A percentile compares a stretch with the other conserved stretches of the same genome.
These are phyloP conservation scores for Poecilia velifera DNA, from an alignment of 2,797 vertebrate species.

Conservation along the genomic window DNA sequence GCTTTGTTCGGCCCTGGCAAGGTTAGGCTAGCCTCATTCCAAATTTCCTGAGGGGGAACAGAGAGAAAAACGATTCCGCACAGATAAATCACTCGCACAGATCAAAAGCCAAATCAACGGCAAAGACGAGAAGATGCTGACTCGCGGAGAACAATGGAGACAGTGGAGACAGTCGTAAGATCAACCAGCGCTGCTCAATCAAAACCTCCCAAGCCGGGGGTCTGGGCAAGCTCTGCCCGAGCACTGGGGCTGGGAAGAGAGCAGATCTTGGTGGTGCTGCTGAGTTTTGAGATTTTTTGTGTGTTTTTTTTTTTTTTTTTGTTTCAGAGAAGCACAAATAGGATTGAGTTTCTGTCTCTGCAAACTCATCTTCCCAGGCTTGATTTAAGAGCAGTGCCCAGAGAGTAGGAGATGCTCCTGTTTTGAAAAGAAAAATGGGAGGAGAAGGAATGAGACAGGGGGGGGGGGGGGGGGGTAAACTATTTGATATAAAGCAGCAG, in stretches of 20 bases:
- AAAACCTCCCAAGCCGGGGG: conserved; percentile 67
- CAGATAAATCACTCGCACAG: conserved; percentile 84
- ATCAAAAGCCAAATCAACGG: conserved; percentile 85
- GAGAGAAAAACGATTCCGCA: conserved; percentile 82
- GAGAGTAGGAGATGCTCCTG: conserved; percentile 56
- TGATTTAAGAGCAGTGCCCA: conserved; percentile 57
- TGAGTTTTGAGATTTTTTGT: conserved; percentile 22
- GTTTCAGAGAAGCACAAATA: conserved; percentile 26
- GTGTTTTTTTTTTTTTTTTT: conserved; percentile 12
- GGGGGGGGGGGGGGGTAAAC: conserved; percentile 39
- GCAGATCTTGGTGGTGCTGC: neutral
- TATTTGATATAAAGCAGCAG: conserved; percentile 59
- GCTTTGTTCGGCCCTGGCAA: conserved; percentile 82
- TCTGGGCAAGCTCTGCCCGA: conserved; percentile 57
- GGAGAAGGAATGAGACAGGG: conserved; percentile 32
- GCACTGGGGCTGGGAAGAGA: conserved; percentile 10
- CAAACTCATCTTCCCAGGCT: conserved; percentile 59
- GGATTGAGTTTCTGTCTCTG: conserved; percentile 49
- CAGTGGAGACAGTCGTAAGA: conserved; percentile 76
- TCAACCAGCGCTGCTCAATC: conserved; percentile 71
- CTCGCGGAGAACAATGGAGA: conserved; percentile 80
- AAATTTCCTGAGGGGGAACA: conserved; percentile 84
- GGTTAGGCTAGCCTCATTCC: conserved; percentile 82
- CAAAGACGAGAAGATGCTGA: conserved; percentile 86
- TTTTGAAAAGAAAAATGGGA: conserved; percentile 57